Evolutionary conservation across 2,113 vertebrate species (phyloP).

Genomic region (Lampris incognitus): DNA sequence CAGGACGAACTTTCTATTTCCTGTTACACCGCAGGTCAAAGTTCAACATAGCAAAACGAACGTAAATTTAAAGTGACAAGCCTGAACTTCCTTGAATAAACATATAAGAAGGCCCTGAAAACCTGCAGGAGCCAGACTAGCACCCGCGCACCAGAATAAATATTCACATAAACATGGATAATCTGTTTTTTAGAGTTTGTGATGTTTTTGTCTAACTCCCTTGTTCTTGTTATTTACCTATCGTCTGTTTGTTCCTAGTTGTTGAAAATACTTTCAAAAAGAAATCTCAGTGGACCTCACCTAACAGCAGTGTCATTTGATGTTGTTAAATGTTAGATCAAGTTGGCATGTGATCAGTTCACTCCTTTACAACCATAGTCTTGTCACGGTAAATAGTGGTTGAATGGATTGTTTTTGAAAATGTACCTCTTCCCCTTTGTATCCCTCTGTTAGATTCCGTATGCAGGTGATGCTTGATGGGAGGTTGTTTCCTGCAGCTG

Average conservation of each 20-base stretch:
- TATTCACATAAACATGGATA: no score
- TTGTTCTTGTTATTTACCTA: background rate
- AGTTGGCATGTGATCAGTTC: no score
- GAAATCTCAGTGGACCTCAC: background rate
- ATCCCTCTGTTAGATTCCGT: conserved; percentile 85
- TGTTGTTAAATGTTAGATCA: conserved; percentile 5
- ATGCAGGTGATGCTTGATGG: conserved; percentile 94
- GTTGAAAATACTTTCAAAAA: conserved; percentile 5
- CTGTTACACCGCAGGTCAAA: no score
- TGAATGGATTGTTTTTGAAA: background rate
- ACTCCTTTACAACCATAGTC: background rate
- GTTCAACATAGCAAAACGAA: no score
- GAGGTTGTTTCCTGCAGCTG: conserved; percentile 88
- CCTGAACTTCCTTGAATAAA: no score
- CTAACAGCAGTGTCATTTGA: background rate
- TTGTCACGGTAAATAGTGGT: background rate
- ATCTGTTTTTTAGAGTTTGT: no score
- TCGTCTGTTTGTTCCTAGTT: background rate
- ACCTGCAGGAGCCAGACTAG: no score
- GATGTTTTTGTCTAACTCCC: background rate
- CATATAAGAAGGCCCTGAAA: no score
- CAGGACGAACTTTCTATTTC: no score
- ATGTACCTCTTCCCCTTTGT: background rate
- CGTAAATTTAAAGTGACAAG: no score
- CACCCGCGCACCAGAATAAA: no score